These are phyloP conservation scores for Rhyacophila brunnea DNA, from an alignment of 1,140 invertebrate species.

Conservation along the genomic window DNA sequence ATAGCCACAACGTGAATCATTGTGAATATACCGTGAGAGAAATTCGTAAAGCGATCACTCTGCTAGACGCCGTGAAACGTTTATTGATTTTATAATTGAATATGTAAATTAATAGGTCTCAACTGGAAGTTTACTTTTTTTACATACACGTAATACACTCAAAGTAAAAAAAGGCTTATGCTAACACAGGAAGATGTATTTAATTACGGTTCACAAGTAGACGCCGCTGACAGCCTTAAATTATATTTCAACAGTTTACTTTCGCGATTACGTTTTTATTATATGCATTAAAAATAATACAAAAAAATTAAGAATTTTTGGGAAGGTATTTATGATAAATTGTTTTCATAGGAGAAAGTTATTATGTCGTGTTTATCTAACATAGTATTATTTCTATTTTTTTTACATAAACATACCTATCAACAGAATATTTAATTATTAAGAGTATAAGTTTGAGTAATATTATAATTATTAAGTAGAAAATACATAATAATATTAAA, in stretches of 20 bases:
- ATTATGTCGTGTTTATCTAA: too few species aligned
- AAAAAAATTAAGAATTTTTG: too few species aligned
- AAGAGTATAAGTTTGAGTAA: too few species aligned
- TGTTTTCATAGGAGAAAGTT: too few species aligned
- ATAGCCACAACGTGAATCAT: too few species aligned
- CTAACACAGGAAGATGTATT: neutral
- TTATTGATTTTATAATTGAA: conserved; percentile 32
- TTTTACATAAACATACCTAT: too few species aligned
- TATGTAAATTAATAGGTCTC: conserved; percentile 28
- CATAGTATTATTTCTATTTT: too few species aligned
- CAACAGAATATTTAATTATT: too few species aligned
- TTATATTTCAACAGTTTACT: conserved; percentile 6
- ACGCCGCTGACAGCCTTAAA: conserved; percentile 15
- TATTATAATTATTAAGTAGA: too few species aligned
- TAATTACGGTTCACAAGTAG: conserved; percentile 12
- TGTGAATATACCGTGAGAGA: conserved; percentile 9
- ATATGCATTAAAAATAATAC: too few species aligned
- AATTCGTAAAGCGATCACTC: conserved; percentile 14
- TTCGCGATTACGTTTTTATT: neutral
- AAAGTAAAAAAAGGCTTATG: neutral
- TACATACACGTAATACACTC: conserved; percentile 1
- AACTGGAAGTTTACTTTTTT: conserved; percentile 19
- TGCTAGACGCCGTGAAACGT: conserved; percentile 15
- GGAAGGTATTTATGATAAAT: too few species aligned
- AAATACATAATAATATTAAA: too few species aligned